Evolutionary conservation across 1,140 invertebrate genomes (phyloP).

Genomic region (Drosophila pachea): DNA sequence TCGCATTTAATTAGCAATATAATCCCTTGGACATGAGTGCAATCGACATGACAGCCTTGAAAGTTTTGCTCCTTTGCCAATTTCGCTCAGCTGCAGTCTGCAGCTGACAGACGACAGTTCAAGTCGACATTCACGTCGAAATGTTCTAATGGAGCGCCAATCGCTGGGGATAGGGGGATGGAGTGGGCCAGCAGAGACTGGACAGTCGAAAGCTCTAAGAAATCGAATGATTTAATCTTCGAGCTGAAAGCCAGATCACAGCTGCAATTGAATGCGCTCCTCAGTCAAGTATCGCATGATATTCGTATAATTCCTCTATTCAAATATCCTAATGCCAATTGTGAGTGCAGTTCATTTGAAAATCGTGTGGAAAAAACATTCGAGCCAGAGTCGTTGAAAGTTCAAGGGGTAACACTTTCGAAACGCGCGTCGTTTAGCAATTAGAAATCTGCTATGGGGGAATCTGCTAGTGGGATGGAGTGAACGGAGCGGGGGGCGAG

Average conservation of each 20-base stretch:
- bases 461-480: constrained; percentile 21
- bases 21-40: constrained; percentile 10
- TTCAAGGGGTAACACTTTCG: constrained; percentile 31
- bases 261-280: too few relatives aligned
- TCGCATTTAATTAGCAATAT: constrained; percentile 40
- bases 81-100: constrained; percentile 9
- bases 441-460: constrained; percentile 18
- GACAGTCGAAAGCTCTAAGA: too few relatives aligned
- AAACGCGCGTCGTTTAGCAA: constrained; percentile 29
- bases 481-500: background rate
- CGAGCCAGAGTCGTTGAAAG: too few relatives aligned
- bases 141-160: constrained; percentile 21
- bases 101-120: constrained; percentile 23
- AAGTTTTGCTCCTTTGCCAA: constrained; percentile 21
- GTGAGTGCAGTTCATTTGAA: too few relatives aligned
- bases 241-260: too few relatives aligned
- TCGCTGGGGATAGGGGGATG: background rate
- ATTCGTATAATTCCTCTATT: too few relatives aligned
- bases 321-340: too few relatives aligned
- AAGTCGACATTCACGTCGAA: background rate
- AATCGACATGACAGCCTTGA: constrained; percentile 39
- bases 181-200: too few relatives aligned
- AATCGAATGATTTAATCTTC: too few relatives aligned
- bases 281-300: too few relatives aligned
- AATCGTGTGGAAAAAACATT: too few relatives aligned